These are phyloP conservation scores for Lagopus leucura DNA, from an alignment of 2,113 vertebrate genomes.

Conservation along the genomic window DNA sequence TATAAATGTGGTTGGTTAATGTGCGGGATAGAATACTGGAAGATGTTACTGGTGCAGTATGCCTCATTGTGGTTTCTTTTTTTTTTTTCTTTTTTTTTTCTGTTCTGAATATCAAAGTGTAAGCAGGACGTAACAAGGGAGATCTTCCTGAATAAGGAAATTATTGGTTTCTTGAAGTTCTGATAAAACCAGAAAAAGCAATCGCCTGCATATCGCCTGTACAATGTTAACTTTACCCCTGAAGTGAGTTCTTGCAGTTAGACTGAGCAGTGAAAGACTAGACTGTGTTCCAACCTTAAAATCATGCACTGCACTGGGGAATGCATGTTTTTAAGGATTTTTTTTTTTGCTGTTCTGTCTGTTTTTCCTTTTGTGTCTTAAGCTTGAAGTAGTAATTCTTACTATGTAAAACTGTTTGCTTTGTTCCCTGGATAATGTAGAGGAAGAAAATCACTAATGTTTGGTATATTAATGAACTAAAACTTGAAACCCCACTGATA, in stretches of 20 bases:
- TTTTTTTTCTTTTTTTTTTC: conserved; percentile 15
- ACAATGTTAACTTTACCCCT: background rate
- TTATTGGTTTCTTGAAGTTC: background rate
- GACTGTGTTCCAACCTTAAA: background rate
- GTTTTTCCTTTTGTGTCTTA: background rate
- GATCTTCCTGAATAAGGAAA: background rate
- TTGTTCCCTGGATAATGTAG: background rate
- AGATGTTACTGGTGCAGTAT: background rate
- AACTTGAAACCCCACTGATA: background rate
- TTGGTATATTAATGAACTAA: background rate
- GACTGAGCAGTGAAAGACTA: background rate
- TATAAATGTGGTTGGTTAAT: background rate
- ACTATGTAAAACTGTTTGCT: background rate
- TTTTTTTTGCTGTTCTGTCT: background rate
- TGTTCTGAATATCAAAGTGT: background rate
- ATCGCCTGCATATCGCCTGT: accelerated
- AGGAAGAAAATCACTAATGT: background rate
- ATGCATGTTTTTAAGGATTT: background rate
- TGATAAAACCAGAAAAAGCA: background rate
- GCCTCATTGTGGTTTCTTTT: background rate
- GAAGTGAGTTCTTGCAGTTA: background rate
- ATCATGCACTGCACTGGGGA: background rate
- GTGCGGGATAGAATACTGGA: background rate
- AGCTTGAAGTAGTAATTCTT: background rate
- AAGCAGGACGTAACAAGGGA: background rate